Percentiles rank a stretch among this genome's conserved stretches.
Evolutionary conservation across 2,888 invertebrate genomes (phyloP).

Genomic region (Rhaphigaster nebulosa): DNA sequence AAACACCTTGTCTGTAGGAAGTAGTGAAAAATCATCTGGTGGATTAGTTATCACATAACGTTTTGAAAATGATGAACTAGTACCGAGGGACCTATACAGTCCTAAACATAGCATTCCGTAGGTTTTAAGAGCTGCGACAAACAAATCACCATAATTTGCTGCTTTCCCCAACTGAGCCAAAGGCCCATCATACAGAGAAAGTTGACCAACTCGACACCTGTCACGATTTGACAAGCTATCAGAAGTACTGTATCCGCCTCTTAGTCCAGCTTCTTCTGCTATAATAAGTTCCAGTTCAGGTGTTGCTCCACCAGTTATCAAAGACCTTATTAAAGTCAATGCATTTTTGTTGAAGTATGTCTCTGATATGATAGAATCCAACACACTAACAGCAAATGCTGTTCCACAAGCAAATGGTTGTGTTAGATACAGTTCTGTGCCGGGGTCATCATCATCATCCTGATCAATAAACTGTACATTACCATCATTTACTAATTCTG

Average conservation of each 20-base stretch:
- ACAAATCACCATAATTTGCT: slow-evolving; percentile 97
- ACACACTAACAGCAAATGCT: slow-evolving; percentile 99
- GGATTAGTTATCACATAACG: slow-evolving; percentile 99
- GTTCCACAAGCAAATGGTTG: slow-evolving; percentile 99
- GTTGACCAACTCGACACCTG: slow-evolving; percentile 97
- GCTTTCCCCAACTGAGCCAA: slow-evolving; percentile 97
- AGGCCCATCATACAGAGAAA: slow-evolving; percentile 96
- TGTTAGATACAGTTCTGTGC: slow-evolving; percentile 99
- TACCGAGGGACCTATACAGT: slow-evolving; percentile 95
- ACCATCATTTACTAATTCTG: slow-evolving; percentile 98
- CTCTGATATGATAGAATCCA: slow-evolving; percentile 99
- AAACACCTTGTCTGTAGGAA: slow-evolving; percentile 99
- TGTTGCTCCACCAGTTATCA: slow-evolving; percentile 99
- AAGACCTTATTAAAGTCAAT: slow-evolving; percentile 96
- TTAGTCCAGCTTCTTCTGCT: slow-evolving; percentile 98
- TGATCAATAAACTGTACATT: slow-evolving; percentile 98
- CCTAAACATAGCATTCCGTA: slow-evolving; percentile 99
- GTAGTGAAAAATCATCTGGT: slow-evolving; percentile 95
- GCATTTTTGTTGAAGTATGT: slow-evolving; percentile 99
- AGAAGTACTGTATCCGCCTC: slow-evolving; percentile 96
- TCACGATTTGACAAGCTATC: slow-evolving; percentile 97
- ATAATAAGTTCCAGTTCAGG: slow-evolving; percentile 98
- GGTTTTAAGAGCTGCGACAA: slow-evolving; percentile 94
- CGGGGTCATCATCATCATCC: slow-evolving; percentile 99
- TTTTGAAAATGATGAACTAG: slow-evolving; percentile 94